Evolutionary conservation across 2,888 invertebrate genomes (phyloP).

Genomic region (Mesochorus sp.): DNA sequence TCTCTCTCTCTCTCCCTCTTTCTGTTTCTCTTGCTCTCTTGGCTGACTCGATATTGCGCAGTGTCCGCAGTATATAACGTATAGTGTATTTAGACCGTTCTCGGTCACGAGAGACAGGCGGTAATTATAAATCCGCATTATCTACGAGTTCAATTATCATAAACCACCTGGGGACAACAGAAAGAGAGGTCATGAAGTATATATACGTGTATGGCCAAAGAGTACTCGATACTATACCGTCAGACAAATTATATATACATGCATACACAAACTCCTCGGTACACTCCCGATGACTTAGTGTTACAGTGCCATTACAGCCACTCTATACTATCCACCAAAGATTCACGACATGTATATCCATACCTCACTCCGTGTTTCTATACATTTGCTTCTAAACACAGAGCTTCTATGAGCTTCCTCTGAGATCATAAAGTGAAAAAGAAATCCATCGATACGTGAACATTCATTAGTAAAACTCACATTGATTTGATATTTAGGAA

Average conservation of each 20-base stretch:
- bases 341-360: conserved; percentile 29
- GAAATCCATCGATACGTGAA: conserved; percentile 4
- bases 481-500: conserved; percentile 13
- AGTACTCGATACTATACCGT: conserved; percentile 37
- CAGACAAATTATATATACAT: conserved; percentile 6
- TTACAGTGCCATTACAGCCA: conserved; percentile 57
- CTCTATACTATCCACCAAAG: conserved; percentile 41
- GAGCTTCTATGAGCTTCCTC: background rate
- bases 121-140: conserved; percentile 64
- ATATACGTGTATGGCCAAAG: conserved; percentile 12
- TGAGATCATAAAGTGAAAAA: conserved; percentile 16
- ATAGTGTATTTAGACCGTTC: conserved; percentile 47
- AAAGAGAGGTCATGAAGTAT: conserved; percentile 31
- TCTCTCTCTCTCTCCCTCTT: background rate
- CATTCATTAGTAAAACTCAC: conserved; percentile 32
- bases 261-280: conserved; percentile 17
- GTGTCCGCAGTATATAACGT: background rate
- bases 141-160: conserved; percentile 62
- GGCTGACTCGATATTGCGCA: background rate
- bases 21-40: too few species aligned
- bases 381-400: conserved; percentile 22
- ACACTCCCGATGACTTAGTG: conserved; percentile 35
- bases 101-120: conserved; percentile 53
- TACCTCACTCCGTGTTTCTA: conserved; percentile 36
- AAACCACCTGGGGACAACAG: conserved; percentile 53